Conservation (phyloP, 2,888 invertebrate species). For the Drosophila neotestacea region DNA sequence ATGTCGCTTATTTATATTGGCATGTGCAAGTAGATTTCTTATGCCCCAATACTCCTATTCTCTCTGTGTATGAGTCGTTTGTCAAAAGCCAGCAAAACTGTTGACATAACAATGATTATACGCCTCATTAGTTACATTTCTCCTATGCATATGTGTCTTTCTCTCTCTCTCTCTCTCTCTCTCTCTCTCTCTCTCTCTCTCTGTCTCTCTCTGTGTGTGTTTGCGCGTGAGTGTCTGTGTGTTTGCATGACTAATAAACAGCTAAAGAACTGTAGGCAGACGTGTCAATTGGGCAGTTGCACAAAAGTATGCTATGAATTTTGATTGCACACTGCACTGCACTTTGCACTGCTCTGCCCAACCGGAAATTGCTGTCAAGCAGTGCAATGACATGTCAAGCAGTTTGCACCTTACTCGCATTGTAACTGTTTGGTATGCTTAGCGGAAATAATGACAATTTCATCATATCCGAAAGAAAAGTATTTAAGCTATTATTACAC, state of each 20-base stretch:
- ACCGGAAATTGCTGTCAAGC: constrained; percentile 42
- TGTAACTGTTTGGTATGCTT: neutral
- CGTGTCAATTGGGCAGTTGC: constrained; percentile 41
- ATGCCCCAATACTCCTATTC: constrained; percentile 42
- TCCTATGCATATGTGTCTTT: constrained; percentile 17
- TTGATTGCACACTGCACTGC: constrained; percentile 24
- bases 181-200: no score
- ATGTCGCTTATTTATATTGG: constrained; percentile 71
- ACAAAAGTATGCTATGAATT: constrained; percentile 47
- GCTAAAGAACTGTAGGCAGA: constrained; percentile 28
- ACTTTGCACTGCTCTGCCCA: constrained; percentile 7
- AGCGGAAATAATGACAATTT: neutral
- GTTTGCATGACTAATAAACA: constrained; percentile 46
- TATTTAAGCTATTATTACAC: no score
- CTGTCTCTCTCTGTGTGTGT: neutral
- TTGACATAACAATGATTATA: constrained; percentile 82
- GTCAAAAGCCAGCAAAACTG: constrained; percentile 79
- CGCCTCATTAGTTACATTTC: constrained; percentile 79
- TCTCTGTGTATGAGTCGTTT: constrained; percentile 61
- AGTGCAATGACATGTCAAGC: constrained; percentile 43
- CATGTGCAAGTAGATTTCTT: constrained; percentile 70
- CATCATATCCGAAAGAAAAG: neutral
- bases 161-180: no score
- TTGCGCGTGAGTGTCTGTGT: constrained; percentile 19
- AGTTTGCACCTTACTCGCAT: constrained; percentile 2